Conservation (phyloP, 2,888 invertebrate genomes). For the Hirudinaria manillensis region DNA sequence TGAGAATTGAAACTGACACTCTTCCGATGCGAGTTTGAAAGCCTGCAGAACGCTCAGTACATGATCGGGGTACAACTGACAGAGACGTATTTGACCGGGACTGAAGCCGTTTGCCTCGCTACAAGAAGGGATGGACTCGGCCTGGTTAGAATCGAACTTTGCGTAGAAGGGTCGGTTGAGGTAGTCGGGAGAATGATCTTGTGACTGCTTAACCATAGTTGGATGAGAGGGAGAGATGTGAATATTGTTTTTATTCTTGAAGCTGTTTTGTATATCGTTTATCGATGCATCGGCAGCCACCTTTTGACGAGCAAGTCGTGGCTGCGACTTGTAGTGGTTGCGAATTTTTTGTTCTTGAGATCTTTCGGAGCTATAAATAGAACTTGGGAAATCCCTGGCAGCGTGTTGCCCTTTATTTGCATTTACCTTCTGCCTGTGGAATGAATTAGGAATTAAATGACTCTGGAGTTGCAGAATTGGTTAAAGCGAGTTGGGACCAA, state of each 20-base stretch:
- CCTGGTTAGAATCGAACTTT: background rate
- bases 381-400: too few species aligned
- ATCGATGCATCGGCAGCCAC: background rate
- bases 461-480: too few species aligned
- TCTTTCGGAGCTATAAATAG: background rate
- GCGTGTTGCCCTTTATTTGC: too few species aligned
- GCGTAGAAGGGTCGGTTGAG: background rate
- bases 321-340: slow-evolving; percentile 1
- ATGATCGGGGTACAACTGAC: slow-evolving; percentile 78
- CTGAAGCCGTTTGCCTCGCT: slow-evolving; percentile 62
- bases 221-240: slow-evolving; percentile 6
- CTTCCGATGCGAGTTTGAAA: slow-evolving; percentile 64
- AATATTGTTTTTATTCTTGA: background rate
- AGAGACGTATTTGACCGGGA: slow-evolving; percentile 75
- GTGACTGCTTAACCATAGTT: background rate
- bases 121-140: background rate
- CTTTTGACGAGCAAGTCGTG: background rate
- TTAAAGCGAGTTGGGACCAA: too few species aligned
- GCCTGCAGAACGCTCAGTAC: slow-evolving; percentile 57
- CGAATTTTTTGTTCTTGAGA: background rate
- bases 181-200: background rate
- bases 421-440: too few species aligned
- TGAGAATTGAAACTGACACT: slow-evolving; percentile 79
- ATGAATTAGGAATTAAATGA: too few species aligned
- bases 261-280: background rate